Conservation (phyloP, 2,888 invertebrate genomes). For the Caenorhabditis uteleia region DNA sequence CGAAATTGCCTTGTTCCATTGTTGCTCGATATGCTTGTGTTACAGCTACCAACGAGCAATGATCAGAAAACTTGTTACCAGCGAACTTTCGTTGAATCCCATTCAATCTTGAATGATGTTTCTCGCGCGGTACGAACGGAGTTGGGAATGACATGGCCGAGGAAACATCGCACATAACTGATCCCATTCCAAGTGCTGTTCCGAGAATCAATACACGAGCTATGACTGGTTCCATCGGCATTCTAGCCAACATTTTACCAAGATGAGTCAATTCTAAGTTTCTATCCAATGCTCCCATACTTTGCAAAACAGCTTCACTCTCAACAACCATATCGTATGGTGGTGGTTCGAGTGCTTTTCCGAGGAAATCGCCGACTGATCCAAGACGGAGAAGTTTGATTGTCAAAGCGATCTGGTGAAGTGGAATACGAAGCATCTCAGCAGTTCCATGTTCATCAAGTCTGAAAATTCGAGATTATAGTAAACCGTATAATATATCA, state of each 20-base stretch:
- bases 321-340: slow-evolving; percentile 97
- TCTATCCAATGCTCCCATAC: slow-evolving; percentile 79
- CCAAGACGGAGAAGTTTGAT: slow-evolving; percentile 89
- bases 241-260: slow-evolving; percentile 87
- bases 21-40: slow-evolving; percentile 79
- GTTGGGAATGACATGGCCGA: slow-evolving; percentile 94
- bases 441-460: slow-evolving; percentile 84
- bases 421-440: slow-evolving; percentile 95
- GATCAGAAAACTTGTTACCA: slow-evolving; percentile 88
- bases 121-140: slow-evolving; percentile 79
- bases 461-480: slow-evolving; percentile 55
- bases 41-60: slow-evolving; percentile 87
- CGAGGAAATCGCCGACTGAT: slow-evolving; percentile 89
- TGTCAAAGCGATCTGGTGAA: slow-evolving; percentile 90
- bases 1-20: slow-evolving; percentile 70
- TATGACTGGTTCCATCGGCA: slow-evolving; percentile 92
- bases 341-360: slow-evolving; percentile 90
- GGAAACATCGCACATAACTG: slow-evolving; percentile 89
- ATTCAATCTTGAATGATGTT: slow-evolving; percentile 77
- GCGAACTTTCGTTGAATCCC: slow-evolving; percentile 79
- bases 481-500: slow-evolving; percentile 6
- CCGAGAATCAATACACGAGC: slow-evolving; percentile 97
- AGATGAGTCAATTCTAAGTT: slow-evolving; percentile 89
- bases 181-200: slow-evolving; percentile 85
- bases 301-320: slow-evolving; percentile 81